Conservation (phyloP, 2,888 invertebrate species). For the Leptura quadrifasciata region DNA sequence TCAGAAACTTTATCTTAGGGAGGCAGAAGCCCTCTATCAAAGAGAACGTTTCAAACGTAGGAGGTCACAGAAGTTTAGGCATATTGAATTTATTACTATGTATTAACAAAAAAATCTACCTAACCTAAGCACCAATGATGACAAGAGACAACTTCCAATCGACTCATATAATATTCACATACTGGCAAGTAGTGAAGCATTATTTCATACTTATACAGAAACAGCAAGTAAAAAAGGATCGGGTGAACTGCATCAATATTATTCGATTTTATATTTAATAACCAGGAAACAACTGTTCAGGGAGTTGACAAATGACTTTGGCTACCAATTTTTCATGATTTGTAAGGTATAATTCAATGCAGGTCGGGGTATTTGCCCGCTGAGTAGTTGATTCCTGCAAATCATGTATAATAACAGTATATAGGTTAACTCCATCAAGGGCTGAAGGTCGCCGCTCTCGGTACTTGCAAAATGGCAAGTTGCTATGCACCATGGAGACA, state of each 20-base stretch:
- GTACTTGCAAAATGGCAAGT: too few species aligned
- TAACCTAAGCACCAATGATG: constrained; percentile 15
- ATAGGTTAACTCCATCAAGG: too few species aligned
- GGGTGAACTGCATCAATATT: constrained; percentile 5
- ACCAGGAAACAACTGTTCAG: background rate
- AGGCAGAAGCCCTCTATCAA: constrained; percentile 28
- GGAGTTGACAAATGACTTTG: too few species aligned
- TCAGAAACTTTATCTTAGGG: constrained; percentile 15
- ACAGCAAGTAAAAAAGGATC: constrained; percentile 17
- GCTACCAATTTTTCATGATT: too few species aligned
- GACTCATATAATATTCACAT: constrained; percentile 43
- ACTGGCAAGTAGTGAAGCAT: background rate
- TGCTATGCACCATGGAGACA: too few species aligned
- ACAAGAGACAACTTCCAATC: constrained; percentile 32
- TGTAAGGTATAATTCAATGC: too few species aligned
- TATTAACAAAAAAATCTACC: constrained; percentile 47
- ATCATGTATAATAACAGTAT: too few species aligned
- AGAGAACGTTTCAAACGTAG: constrained; percentile 22
- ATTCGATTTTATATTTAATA: too few species aligned
- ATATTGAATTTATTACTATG: too few species aligned
- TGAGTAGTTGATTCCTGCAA: too few species aligned
- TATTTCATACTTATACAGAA: constrained; percentile 28
- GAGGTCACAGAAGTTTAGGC: constrained; percentile 8
- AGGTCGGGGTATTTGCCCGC: too few species aligned
- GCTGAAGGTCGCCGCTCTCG: too few species aligned